Percentiles rank a stretch among this genome's conserved stretches.
Conservation (phyloP, 2,888 invertebrate species). For the Caenorhabditis wallacei region DNA sequence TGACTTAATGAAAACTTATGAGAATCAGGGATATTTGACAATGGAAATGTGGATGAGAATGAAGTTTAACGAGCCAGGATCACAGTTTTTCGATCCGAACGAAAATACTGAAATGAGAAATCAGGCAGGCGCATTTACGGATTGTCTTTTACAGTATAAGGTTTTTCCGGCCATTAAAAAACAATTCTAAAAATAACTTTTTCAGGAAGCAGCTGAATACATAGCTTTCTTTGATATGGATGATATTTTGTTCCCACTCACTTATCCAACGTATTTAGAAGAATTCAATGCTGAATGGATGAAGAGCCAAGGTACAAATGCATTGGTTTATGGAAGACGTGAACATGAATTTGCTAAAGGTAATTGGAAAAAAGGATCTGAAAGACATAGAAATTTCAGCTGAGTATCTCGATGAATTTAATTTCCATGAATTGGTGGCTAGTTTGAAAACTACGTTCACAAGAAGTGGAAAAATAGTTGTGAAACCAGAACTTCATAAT, state of each 20-base stretch:
- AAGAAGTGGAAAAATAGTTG: constrained; percentile 19
- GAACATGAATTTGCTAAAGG: constrained; percentile 47
- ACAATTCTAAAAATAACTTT: background rate
- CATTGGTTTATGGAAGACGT: constrained; percentile 18
- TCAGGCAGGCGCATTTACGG: constrained; percentile 61
- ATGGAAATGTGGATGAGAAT: constrained; percentile 64
- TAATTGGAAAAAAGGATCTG: no score
- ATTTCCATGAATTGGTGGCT: constrained; percentile 25
- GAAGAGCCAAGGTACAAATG: background rate
- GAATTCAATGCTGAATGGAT: constrained; percentile 50
- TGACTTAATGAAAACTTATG: constrained; percentile 62
- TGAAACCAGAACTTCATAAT: constrained; percentile 33
- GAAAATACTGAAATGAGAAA: constrained; percentile 64
- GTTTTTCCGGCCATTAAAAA: background rate
- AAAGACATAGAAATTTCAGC: no score
- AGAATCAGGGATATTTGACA: constrained; percentile 63
- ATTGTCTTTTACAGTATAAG: constrained; percentile 43
- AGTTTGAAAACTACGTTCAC: constrained; percentile 26
- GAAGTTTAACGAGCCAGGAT: constrained; percentile 29
- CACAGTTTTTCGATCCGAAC: constrained; percentile 63
- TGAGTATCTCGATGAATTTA: constrained; percentile 25
- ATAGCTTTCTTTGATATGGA: constrained; percentile 70
- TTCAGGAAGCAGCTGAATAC: constrained; percentile 65
- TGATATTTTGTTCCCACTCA: constrained; percentile 65
- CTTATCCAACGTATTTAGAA: constrained; percentile 59